Conservation (phyloP, 2,888 invertebrate species). For the Drosophila rellima region DNA sequence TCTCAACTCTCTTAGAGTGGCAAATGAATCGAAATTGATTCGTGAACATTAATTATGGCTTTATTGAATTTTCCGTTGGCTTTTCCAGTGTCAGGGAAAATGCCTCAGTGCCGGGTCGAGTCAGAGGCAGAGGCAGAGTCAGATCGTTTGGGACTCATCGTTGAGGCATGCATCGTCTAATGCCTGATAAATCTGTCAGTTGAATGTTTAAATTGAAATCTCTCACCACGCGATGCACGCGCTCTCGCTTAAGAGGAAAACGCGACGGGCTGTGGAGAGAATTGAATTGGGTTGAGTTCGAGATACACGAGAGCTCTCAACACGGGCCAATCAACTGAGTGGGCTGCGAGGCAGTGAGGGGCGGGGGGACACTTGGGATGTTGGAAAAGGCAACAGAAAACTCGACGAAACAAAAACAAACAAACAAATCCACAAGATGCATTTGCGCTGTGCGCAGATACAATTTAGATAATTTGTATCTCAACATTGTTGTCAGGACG, state of each 20-base stretch:
- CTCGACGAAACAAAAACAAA: slow-evolving; percentile 29
- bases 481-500: slow-evolving; percentile 79
- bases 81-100: background rate
- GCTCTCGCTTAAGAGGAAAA: slow-evolving; percentile 41
- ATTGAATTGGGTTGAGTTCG: background rate
- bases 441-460: slow-evolving; percentile 73
- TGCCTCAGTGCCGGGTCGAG: background rate
- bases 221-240: slow-evolving; percentile 71
- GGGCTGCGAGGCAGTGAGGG: background rate
- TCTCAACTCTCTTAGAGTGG: background rate
- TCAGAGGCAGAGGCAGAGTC: background rate
- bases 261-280: slow-evolving; percentile 30
- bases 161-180: slow-evolving; percentile 79
- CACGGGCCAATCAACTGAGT: slow-evolving; percentile 46
- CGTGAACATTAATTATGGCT: slow-evolving; percentile 47
- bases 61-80: slow-evolving; percentile 34
- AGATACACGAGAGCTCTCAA: slow-evolving; percentile 51
- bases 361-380: slow-evolving; percentile 24
- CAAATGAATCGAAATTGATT: slow-evolving; percentile 23
- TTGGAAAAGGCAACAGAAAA: slow-evolving; percentile 15
- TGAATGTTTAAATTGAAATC: slow-evolving; percentile 82
- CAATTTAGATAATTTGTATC: slow-evolving; percentile 84
- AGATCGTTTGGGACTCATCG: slow-evolving; percentile 33
- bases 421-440: slow-evolving; percentile 70
- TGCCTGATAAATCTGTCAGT: slow-evolving; percentile 85